Evolutionary conservation across 2,888 invertebrate species (phyloP).

Genomic region (Cremastinae sp.): DNA sequence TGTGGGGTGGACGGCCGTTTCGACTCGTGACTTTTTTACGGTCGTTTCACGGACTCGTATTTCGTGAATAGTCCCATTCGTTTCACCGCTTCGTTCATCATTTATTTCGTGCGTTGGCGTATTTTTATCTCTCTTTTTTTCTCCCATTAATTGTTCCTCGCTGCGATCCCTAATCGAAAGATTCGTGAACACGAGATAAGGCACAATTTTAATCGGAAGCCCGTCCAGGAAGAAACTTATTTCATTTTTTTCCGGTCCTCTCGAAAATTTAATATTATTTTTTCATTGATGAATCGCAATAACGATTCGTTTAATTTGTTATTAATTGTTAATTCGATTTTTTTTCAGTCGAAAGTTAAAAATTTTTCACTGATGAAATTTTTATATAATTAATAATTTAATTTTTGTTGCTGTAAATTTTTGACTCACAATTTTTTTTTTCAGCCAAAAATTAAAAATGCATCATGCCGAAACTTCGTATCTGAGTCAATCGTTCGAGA

Average conservation of each 20-base stretch:
- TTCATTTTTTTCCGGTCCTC: no score
- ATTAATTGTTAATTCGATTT: no score
- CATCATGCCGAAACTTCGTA: constrained; percentile 51
- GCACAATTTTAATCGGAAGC: constrained; percentile 18
- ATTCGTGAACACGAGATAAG: background rate
- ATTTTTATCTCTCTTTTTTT: constrained; percentile 27
- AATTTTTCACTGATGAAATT: no score
- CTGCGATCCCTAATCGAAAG: background rate
- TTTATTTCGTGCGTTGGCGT: constrained; percentile 60
- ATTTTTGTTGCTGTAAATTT: no score
- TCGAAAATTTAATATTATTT: background rate
- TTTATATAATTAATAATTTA: no score
- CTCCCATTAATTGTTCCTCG: background rate
- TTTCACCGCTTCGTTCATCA: constrained; percentile 10
- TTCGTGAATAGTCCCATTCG: constrained; percentile 44
- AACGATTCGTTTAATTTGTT: no score
- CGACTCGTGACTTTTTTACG: constrained; percentile 42
- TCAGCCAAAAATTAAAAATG: constrained; percentile 36
- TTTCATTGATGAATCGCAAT: background rate
- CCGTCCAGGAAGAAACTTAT: constrained; percentile 3
- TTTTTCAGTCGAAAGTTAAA: no score
- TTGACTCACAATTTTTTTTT: constrained; percentile 8
- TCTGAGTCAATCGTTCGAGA: constrained; percentile 55
- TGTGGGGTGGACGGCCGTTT: constrained; percentile 61
- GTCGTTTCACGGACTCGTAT: constrained; percentile 35